These are phyloP conservation scores for Macroramphosus scolopax DNA, from an alignment of 2,797 vertebrate species.

Conservation along the genomic window DNA sequence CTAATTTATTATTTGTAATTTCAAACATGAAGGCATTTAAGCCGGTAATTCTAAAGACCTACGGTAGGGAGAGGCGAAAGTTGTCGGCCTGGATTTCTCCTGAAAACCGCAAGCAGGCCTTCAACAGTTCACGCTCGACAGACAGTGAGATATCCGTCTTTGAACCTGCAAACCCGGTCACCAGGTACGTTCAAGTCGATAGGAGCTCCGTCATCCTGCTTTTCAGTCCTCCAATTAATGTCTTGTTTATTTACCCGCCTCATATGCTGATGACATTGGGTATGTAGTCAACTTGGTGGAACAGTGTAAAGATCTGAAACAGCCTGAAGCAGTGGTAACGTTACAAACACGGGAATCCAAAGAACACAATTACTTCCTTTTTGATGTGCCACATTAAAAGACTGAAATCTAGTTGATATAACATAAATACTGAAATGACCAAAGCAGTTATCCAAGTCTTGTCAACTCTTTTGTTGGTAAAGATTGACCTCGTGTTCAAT, in stretches of 20 bases:
- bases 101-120: slow-evolving; percentile 59
- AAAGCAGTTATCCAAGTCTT: no score
- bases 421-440: not conserved
- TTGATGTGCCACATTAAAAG: no score
- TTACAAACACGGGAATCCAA: no score
- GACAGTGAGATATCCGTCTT: slow-evolving; percentile 54
- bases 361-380: no score
- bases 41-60: slow-evolving; percentile 67
- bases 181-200: not conserved
- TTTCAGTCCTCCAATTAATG: not conserved
- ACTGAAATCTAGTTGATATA: no score
- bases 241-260: not conserved
- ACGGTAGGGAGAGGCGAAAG: slow-evolving; percentile 64
- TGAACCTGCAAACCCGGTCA: slow-evolving; percentile 25
- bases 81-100: slow-evolving; percentile 71
- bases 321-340: not conserved
- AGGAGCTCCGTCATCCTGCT: no score
- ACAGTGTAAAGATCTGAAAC: not conserved
- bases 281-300: no score
- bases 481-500: no score
- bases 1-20: no score
- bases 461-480: no score
- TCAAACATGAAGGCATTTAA: slow-evolving; percentile 45
- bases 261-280: not conserved
- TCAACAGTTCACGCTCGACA: slow-evolving; percentile 60